These are phyloP conservation scores for Euphonia xanthogaster DNA, from an alignment of 2,797 vertebrate species.

Conservation along the genomic window DNA sequence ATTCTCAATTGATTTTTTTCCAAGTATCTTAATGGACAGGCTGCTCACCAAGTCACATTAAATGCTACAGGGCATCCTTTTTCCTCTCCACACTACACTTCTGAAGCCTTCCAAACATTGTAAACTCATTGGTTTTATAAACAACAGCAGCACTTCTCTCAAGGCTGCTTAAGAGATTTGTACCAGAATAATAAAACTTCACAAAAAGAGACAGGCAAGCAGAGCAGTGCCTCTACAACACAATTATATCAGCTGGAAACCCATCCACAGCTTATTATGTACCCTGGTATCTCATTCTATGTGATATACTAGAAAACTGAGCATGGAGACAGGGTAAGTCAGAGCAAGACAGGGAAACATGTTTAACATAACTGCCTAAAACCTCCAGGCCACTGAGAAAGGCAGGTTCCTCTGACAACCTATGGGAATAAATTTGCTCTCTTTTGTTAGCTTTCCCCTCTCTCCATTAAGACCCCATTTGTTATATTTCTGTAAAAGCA, in stretches of 20 bases:
- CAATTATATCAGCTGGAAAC: background rate
- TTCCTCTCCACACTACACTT: background rate
- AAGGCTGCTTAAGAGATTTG: background rate
- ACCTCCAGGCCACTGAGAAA: background rate
- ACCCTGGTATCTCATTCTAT: background rate
- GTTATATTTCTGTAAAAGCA: background rate
- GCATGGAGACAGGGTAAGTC: background rate
- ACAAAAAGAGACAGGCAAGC: background rate
- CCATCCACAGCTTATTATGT: background rate
- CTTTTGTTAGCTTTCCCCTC: background rate
- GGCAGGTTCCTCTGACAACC: background rate
- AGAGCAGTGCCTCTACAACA: background rate
- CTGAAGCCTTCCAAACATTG: background rate
- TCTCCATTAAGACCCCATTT: background rate
- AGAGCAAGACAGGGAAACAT: background rate
- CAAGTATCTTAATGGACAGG: background rate
- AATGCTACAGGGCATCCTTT: background rate
- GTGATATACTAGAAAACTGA: background rate
- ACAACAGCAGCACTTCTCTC: background rate
- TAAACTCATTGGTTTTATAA: background rate
- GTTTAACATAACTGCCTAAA: background rate
- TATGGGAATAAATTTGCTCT: background rate
- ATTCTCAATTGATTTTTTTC: background rate
- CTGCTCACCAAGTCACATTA: background rate
- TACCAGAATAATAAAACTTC: background rate